Conservation (phyloP, 2,113 vertebrate species). For the Sakesphorus luctuosus region DNA sequence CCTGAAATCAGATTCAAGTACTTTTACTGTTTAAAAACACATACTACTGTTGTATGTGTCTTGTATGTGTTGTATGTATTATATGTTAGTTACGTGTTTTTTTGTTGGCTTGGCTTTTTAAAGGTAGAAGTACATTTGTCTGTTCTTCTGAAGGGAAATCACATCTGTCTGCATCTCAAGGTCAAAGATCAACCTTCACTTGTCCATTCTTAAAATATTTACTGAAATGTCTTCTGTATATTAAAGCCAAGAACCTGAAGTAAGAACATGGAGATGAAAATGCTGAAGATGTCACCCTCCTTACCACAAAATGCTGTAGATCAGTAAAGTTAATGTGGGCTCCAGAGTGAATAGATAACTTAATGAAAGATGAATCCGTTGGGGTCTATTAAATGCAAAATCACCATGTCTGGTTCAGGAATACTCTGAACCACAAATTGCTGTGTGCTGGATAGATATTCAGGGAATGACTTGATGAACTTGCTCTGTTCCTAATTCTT, state of each 20-base stretch:
- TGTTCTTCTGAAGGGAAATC: not conserved
- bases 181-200: not conserved
- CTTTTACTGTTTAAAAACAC: not conserved
- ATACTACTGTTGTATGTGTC: not conserved
- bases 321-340: slow-evolving; percentile 19
- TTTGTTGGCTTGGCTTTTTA: not conserved
- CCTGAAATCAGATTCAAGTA: not conserved
- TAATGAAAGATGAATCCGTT: not conserved
- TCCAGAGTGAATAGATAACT: slow-evolving; percentile 36
- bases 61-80: too few relatives aligned
- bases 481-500: slow-evolving; percentile 2
- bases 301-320: not conserved
- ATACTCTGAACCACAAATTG: slow-evolving; percentile 27
- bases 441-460: not conserved
- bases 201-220: not conserved
- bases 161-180: not conserved
- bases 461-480: not conserved
- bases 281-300: not conserved
- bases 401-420: slow-evolving; percentile 2
- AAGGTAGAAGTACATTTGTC: not conserved
- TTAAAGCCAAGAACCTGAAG: not conserved
- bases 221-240: not conserved
- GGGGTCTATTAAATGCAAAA: slow-evolving; percentile 3
- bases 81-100: not conserved
- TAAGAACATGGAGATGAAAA: not conserved